These are phyloP conservation scores for Temnothorax nylanderi DNA, from an alignment of 1,140 invertebrate species.

Conservation along the genomic window DNA sequence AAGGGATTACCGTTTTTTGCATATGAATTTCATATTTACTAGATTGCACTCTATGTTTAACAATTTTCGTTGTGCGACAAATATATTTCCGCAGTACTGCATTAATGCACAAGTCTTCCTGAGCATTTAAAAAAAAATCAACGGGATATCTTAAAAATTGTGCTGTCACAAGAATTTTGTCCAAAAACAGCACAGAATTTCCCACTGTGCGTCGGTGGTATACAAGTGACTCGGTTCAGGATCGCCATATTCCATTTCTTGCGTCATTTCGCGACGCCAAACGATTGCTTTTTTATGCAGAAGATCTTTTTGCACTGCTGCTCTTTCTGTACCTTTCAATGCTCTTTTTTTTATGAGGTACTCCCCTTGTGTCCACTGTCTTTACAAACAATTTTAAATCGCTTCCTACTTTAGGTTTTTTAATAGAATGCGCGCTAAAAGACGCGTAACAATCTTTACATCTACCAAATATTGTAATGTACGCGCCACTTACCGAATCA, in stretches of 20 bases:
- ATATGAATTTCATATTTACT: no score
- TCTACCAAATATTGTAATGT: slow-evolving; percentile 6
- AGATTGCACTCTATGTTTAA: no score
- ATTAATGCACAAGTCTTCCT: no score
- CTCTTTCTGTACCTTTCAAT: not conserved
- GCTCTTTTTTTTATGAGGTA: slow-evolving; percentile 12
- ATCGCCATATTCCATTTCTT: slow-evolving; percentile 24
- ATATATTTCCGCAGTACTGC: no score
- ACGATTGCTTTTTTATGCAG: not conserved
- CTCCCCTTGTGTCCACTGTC: not conserved
- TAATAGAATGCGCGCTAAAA: not conserved
- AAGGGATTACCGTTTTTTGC: no score
- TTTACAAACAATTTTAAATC: slow-evolving; percentile 3
- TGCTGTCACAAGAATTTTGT: no score
- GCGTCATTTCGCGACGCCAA: not conserved
- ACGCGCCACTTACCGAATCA: not conserved
- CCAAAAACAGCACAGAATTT: no score
- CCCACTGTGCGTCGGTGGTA: no score
- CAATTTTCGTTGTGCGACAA: no score
- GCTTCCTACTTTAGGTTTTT: not conserved
- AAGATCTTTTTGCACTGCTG: slow-evolving; percentile 1
- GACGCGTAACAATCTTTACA: not conserved
- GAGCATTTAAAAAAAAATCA: no score
- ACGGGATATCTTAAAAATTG: no score
- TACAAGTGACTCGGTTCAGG: slow-evolving; percentile 8